Evolutionary conservation across 2,113 vertebrate genomes (phyloP), one percentile per base, ranked within the genome.

Genomic region (Pycnonotus jocosus): DNA sequence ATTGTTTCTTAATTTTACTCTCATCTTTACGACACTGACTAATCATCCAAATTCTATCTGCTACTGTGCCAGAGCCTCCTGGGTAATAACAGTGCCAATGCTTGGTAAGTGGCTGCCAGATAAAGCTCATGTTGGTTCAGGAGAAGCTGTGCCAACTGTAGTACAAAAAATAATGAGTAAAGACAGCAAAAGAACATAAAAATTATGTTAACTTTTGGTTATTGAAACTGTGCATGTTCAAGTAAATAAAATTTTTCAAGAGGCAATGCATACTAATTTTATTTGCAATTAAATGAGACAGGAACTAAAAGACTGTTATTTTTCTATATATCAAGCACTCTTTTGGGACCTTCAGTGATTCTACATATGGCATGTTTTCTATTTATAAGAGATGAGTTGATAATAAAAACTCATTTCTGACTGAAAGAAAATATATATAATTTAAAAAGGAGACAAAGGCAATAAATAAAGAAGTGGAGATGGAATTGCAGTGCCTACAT

Each of bases 1-100:
- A 83, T 17, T 90, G 42, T 88, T 93, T 92, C 79, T 88, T 92
- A 82, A 93, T 94, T 94, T 95, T 86, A 50, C 33, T 94, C 37
- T 69, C 47, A 69, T 88, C 37, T 77, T 94, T 5, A 4, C 21
- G 45, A 82, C 88, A 88, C 58, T 93, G 82, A 83, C 42, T 92
- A 83, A 93, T 86, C 71, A 61, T 82, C 40, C 40, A 82, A 89
- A 71, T 48, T 28, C 40, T 94, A 48, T 92, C 76, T 92, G 30
- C 71, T 76, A 35, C 58, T 76, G 37, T 83, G 62, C 68, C 23
- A 86, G 79, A 77, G 58, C 18, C 71, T 94, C 81, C 57, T 82
- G 70, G 66, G 92, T 90, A 94, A 80, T 88, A 90, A 53, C 13
- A 86, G n/a, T 65, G 53, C 71, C 85, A 92, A 3, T 54, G 33